Base-by-base conservation (phyloP, 2,888 invertebrate genomes). In the Serripes groenlandicus region DNA sequence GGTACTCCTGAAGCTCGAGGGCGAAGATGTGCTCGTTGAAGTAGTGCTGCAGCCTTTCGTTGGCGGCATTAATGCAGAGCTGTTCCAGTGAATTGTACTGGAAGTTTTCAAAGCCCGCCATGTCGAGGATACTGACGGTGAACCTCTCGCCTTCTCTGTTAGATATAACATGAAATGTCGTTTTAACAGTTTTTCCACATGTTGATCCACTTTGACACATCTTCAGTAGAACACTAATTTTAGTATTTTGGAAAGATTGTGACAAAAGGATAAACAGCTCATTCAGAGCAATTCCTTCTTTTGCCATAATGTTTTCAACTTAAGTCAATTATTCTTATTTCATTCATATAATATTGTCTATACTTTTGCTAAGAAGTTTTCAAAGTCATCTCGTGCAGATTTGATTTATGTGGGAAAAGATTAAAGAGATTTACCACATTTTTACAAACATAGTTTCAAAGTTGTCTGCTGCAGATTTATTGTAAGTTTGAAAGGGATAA, bases 11-110 rank as follows among this genome's bases (percentile, higher is more conserved):
- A 74, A 92, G 77, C 78, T 94, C 94, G 81, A 88, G 85, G 0
- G 88, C 82, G 83, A 94, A 94, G 58, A 94, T 91, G 76, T 93
- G 92, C 68, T 93, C 91, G 78, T 94, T 94, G 84, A 94, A 94
- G 85, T 89, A 93, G 76, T 88, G 90, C 86, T 94, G 94, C 30
- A 94, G 88, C 84, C 94, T 91, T 72, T 94, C 94, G 83, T 94
- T 94, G 60, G 94, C 93, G 7, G 92, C 88, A 81, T 94, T 94
- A 58, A 94, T 94, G 81, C 94, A 94, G 68, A 94, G 88, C 80
- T 91, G 91, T 74, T 93, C 93, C 77, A 93, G 91, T 78, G 92
- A 92, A 88, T 94, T 94, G 42, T 81, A 72, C 11, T 88, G 82
- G 73, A 93, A 91, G 79, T 93, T 92, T 80, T 94, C 93, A 88